These are phyloP conservation scores for Leptopilina boulardi DNA, from an alignment of 1,140 invertebrate genomes.

Conservation along the genomic window DNA sequence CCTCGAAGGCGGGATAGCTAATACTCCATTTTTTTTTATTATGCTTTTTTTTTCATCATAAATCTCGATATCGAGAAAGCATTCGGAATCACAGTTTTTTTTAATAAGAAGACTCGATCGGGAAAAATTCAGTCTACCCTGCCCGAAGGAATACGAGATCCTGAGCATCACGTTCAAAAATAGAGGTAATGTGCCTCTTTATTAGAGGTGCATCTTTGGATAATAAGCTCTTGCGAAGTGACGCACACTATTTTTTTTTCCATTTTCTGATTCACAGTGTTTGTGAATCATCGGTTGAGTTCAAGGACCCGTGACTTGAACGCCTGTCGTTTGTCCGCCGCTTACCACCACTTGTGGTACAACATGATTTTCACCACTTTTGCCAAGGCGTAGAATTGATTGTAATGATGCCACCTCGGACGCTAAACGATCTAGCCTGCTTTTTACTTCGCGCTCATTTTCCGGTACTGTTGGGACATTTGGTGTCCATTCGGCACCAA, in stretches of 20 bases:
- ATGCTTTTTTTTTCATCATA: slow-evolving; percentile 1
- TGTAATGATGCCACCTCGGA: slow-evolving; percentile 94
- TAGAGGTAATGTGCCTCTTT: slow-evolving; percentile 35
- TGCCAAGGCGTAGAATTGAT: slow-evolving; percentile 78
- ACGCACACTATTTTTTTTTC: neutral
- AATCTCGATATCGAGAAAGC: slow-evolving; percentile 14
- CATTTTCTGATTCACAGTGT: neutral
- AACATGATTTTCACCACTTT: slow-evolving; percentile 56
- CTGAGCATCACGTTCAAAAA: slow-evolving; percentile 21
- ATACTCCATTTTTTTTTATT: slow-evolving; percentile 25
- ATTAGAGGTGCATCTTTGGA: slow-evolving; percentile 58
- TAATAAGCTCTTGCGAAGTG: slow-evolving; percentile 47
- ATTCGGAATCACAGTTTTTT: slow-evolving; percentile 56
- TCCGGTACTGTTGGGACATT: slow-evolving; percentile 74
- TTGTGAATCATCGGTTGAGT: neutral
- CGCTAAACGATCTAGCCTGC: slow-evolving; percentile 90
- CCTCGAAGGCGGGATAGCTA: neutral
- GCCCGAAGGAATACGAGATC: slow-evolving; percentile 26
- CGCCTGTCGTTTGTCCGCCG: slow-evolving; percentile 14
- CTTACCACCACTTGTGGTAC: slow-evolving; percentile 13
- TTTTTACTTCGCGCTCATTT: slow-evolving; percentile 86
- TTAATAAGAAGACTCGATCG: slow-evolving; percentile 26
- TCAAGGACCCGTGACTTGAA: slow-evolving; percentile 43
- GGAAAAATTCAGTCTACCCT: slow-evolving; percentile 30
- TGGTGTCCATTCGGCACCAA: slow-evolving; percentile 82